Evolutionary conservation across 2,888 invertebrate genomes (phyloP), one percentile per base, ranked within the genome.

Genomic region (Ditylenchus weischeri): DNA sequence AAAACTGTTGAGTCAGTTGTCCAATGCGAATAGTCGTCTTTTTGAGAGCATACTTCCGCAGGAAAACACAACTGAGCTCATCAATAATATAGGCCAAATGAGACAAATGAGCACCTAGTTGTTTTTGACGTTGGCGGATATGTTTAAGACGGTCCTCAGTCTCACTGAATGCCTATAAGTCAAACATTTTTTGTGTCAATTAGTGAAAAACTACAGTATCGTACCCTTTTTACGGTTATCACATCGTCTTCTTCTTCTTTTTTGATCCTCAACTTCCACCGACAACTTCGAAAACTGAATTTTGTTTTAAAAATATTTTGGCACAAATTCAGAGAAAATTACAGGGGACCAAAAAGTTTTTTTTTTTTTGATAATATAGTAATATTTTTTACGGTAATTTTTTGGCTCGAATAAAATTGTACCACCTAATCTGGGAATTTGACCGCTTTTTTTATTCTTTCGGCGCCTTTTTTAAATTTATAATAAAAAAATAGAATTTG

Each of bases 191-290:
- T 23, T 35, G 7, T n/a, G 21, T 18, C 8, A 48, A 8, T 18
- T 36, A 13, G 2, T 29, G 43, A 57, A 57, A 29, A 18, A 19
- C 13, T 35, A 5, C 5, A 5, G 18, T 48, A 11, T n/a, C 62
- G 23, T 18, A 76, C 76, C 58, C 79, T 69, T 35, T 75, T 59
- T 10, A 78, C 74, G 4, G 78, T 77, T 64, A 80, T 78, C 57
- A 72, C 76, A 57, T 79, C 78, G 59, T 80, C 80, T 54, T 80
- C 79, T n/a, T 80, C 79, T 62, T 80, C 80, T 64, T 71, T 59
- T 50, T 73, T 72, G 69, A 76, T 72, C 62, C 80, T 64, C 21
- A 79, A 62, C 59, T 75, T 70, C 79, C 79, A 78, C 5, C 78
- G 70, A 6, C 75, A 73, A 60, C 75, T 72, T 0, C 79, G 78